These are phyloP conservation scores for Myotis planiceps DNA, from an alignment of 2,797 vertebrate species.

Conservation along the genomic window DNA sequence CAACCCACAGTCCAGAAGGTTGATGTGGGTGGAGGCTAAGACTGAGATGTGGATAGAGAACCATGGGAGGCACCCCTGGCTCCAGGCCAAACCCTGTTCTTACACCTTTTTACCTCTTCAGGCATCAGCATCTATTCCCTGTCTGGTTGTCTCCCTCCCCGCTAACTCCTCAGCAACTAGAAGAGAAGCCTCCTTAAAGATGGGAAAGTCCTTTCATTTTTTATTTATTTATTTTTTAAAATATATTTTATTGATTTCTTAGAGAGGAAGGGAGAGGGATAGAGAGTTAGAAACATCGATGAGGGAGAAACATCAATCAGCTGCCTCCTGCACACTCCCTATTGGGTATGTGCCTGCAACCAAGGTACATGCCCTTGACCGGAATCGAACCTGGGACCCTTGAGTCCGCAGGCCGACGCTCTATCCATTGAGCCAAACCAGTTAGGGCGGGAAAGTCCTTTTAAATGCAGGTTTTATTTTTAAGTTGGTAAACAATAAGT, in stretches of 20 bases:
- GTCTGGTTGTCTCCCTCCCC: background rate
- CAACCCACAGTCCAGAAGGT: background rate
- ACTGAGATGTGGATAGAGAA: background rate
- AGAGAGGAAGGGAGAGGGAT: too few relatives aligned
- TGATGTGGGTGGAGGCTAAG: background rate
- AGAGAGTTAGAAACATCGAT: too few relatives aligned
- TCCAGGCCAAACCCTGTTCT: background rate
- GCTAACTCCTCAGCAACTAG: background rate
- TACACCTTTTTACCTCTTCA: background rate
- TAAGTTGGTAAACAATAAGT: background rate
- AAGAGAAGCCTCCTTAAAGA: background rate
- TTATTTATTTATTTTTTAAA: too few relatives aligned
- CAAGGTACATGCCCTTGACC: too few relatives aligned
- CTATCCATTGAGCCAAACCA: too few relatives aligned
- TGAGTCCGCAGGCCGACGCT: too few relatives aligned
- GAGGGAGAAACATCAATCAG: too few relatives aligned
- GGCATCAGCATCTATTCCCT: background rate
- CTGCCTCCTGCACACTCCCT: too few relatives aligned
- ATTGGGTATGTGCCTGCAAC: too few relatives aligned
- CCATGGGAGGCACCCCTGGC: rapidly evolving
- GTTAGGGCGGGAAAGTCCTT: background rate
- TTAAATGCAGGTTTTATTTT: background rate
- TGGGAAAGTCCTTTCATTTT: background rate
- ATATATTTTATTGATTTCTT: too few relatives aligned
- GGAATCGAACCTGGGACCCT: too few relatives aligned